Percentiles rank a stretch among this genome's conserved stretches.
Conservation (phyloP, 2,888 invertebrate genomes). For the Tipula helvola region DNA sequence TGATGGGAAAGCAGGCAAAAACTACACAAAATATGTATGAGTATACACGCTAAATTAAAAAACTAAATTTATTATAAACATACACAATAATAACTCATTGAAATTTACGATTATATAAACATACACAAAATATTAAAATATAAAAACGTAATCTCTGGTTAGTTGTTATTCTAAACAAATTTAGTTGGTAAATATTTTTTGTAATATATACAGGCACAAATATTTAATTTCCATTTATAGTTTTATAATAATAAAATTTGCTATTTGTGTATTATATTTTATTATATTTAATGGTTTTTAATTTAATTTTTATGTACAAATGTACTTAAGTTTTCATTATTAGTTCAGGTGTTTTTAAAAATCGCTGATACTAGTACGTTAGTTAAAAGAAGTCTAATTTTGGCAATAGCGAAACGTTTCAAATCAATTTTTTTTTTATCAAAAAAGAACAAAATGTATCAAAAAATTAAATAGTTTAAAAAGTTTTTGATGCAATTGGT, state of each 20-base stretch:
- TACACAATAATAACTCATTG: background rate
- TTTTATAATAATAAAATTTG: background rate
- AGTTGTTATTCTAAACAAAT: background rate
- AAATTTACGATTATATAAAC: background rate
- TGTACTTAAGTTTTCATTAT: no score
- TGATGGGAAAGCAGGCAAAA: background rate
- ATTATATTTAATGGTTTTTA: background rate
- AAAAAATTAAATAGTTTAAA: no score
- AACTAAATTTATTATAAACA: background rate
- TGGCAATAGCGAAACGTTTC: no score
- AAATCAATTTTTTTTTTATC: no score
- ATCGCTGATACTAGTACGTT: no score
- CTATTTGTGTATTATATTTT: background rate
- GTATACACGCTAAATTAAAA: background rate
- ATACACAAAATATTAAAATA: background rate
- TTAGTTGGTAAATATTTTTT: background rate
- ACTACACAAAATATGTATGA: background rate
- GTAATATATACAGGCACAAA: background rate
- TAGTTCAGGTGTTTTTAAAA: no score
- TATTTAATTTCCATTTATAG: background rate
- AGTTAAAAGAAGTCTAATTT: no score
- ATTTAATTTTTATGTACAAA: background rate
- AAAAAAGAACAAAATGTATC: no score
- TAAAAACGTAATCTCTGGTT: background rate
- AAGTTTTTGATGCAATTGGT: no score